Evolutionary conservation across 2,888 invertebrate species (phyloP).

Genomic region (Alsophila aescularia): DNA sequence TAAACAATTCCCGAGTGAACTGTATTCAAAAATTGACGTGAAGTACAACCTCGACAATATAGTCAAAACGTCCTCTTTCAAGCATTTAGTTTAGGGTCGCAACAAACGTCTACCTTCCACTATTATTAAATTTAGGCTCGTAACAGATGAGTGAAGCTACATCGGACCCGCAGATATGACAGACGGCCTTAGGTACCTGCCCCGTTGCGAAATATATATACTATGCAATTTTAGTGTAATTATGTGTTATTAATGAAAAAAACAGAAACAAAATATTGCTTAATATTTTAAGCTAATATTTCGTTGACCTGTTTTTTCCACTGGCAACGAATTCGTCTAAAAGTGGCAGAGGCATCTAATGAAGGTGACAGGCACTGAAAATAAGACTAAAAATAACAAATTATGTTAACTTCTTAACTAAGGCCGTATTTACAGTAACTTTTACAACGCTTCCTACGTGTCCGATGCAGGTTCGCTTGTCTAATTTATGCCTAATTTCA

Average conservation of each 20-base stretch:
- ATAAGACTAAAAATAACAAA: background rate
- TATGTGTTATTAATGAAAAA: too few relatives aligned
- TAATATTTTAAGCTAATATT: too few relatives aligned
- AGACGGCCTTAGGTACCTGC: conserved; percentile 58
- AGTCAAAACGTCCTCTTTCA: too few relatives aligned
- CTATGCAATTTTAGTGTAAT: too few relatives aligned
- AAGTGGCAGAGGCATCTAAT: background rate
- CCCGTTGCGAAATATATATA: too few relatives aligned
- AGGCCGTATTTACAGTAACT: conserved; percentile 45
- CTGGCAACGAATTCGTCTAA: background rate
- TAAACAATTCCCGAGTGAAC: too few relatives aligned
- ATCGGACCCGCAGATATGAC: conserved; percentile 71
- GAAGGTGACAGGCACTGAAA: background rate
- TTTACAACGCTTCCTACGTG: conserved; percentile 33
- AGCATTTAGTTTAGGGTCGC: background rate
- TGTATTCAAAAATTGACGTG: too few relatives aligned
- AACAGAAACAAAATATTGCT: too few relatives aligned
- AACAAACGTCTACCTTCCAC: background rate
- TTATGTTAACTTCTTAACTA: conserved; percentile 18
- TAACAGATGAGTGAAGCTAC: background rate
- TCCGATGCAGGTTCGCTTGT: conserved; percentile 71
- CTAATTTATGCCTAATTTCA: conserved; percentile 13
- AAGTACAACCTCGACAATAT: too few relatives aligned
- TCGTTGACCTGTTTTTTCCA: too few relatives aligned
- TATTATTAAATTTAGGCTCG: background rate